Conservation (phyloP, 2,797 vertebrate genomes). For the Bradypus variegatus region DNA sequence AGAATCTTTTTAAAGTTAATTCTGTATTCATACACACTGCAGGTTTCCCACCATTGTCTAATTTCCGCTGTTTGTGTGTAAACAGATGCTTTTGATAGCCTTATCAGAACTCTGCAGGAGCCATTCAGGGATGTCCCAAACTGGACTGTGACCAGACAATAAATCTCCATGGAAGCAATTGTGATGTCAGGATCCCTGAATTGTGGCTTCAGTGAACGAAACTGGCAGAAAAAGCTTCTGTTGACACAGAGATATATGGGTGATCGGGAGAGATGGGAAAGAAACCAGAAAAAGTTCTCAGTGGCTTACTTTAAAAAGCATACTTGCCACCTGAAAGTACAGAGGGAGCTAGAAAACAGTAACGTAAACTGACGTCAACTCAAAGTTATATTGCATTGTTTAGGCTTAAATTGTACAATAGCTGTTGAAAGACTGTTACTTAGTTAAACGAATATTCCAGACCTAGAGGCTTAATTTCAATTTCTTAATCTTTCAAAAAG, state of each 20-base stretch:
- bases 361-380: neutral
- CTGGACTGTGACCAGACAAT: slow-evolving; percentile 69
- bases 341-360: neutral
- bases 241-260: slow-evolving; percentile 61
- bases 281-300: slow-evolving; percentile 45
- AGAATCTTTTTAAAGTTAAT: neutral
- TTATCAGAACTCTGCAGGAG: slow-evolving; percentile 61
- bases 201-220: slow-evolving; percentile 68
- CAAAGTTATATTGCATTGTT: neutral
- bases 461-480: neutral
- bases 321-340: slow-evolving; percentile 25
- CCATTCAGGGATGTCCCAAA: slow-evolving; percentile 65
- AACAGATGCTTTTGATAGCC: slow-evolving; percentile 66
- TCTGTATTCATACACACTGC: slow-evolving; percentile 30
- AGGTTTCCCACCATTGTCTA: slow-evolving; percentile 65
- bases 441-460: neutral
- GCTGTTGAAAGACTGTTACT: neutral
- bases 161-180: slow-evolving; percentile 70
- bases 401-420: neutral
- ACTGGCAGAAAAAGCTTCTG: slow-evolving; percentile 65
- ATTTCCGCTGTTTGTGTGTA: slow-evolving; percentile 68
- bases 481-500: neutral
- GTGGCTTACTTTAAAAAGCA: slow-evolving; percentile 49
- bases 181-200: slow-evolving; percentile 66
- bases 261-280: slow-evolving; percentile 63